Evolutionary conservation across 2,888 invertebrate genomes (phyloP).

Genomic region (Lordiphosa andalusiaca): DNA sequence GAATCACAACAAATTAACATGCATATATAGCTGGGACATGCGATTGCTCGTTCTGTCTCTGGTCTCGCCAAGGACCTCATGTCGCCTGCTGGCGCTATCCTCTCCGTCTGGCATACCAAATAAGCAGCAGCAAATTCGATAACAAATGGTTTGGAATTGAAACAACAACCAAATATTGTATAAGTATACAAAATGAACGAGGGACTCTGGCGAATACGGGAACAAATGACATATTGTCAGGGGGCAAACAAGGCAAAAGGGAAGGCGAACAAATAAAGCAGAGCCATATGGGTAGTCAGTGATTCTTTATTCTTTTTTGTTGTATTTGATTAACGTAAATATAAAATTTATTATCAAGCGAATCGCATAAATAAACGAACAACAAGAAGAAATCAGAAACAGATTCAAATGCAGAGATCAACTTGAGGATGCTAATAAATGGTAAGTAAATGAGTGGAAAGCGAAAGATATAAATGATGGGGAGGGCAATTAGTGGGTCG

Average conservation of each 20-base stretch:
- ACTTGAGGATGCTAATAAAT: constrained; percentile 35
- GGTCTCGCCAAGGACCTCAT: constrained; percentile 33
- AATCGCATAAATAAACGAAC: constrained; percentile 70
- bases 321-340: constrained; percentile 62
- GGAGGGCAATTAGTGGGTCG: neutral
- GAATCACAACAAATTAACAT: constrained; percentile 73
- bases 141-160: constrained; percentile 70
- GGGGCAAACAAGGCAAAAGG: constrained; percentile 38
- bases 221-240: constrained; percentile 72
- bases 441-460: constrained; percentile 38
- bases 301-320: constrained; percentile 34
- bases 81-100: constrained; percentile 35
- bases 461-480: constrained; percentile 21
- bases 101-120: constrained; percentile 52
- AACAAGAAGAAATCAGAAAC: constrained; percentile 53
- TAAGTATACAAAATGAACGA: constrained; percentile 32
- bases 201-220: constrained; percentile 52
- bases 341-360: constrained; percentile 74
- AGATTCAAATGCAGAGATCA: constrained; percentile 32
- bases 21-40: constrained; percentile 36
- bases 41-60: neutral
- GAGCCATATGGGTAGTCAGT: constrained; percentile 10
- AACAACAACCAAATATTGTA: constrained; percentile 43
- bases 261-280: constrained; percentile 7
- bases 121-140: constrained; percentile 67